A percentile compares a stretch with the other conserved stretches of the same genome.
Evolutionary conservation across 2,113 vertebrate genomes (phyloP).

Genomic region (Marmota monax): DNA sequence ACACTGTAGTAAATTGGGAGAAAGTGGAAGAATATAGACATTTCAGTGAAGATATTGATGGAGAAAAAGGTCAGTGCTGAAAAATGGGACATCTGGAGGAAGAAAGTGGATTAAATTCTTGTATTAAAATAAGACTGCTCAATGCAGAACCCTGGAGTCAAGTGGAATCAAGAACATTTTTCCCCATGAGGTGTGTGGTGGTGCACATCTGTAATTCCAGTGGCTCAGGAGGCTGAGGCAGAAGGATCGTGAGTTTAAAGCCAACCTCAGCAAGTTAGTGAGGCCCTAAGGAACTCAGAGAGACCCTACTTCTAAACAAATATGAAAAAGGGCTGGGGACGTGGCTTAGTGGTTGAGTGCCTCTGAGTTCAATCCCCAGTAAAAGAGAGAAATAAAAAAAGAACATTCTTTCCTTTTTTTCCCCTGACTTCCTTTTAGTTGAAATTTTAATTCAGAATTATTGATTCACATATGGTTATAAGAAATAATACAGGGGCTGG

Average conservation of each 20-base stretch:
- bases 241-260: too few species aligned
- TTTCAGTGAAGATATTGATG: background rate
- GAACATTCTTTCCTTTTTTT: background rate
- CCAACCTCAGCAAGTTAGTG: too few species aligned
- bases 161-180: background rate
- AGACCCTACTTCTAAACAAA: too few species aligned
- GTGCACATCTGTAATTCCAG: too few species aligned
- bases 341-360: too few species aligned
- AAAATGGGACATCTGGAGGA: background rate
- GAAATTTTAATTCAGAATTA: slow-evolving; percentile 1
- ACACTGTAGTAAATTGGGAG: background rate
- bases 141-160: background rate
- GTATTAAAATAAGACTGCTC: background rate
- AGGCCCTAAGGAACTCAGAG: too few species aligned
- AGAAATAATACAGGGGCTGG: background rate
- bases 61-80: slow-evolving; percentile 48
- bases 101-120: slow-evolving; percentile 28
- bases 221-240: too few species aligned
- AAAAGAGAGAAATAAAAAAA: too few species aligned
- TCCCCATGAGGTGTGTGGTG: too few species aligned
- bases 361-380: too few species aligned
- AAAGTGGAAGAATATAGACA: background rate
- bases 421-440: slow-evolving; percentile 7
- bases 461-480: background rate
- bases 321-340: too few species aligned